Conservation (phyloP, 2,888 invertebrate species). For the Pachycephus smyrnensis region DNA sequence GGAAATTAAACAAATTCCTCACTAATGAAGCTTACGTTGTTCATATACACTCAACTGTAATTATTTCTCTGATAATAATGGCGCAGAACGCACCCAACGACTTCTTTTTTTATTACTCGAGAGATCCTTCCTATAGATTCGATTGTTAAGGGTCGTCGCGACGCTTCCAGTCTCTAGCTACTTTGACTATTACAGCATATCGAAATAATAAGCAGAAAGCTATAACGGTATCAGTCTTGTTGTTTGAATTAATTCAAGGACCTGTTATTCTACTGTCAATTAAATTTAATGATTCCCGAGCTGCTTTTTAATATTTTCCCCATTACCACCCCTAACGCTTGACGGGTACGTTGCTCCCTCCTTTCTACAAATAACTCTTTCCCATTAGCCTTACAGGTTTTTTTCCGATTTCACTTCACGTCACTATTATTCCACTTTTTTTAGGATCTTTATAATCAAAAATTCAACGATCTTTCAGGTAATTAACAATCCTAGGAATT, state of each 20-base stretch:
- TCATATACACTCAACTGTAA: not conserved
- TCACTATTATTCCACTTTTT: too few relatives aligned
- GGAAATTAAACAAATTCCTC: not conserved
- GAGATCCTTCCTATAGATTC: not conserved
- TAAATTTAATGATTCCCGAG: slow-evolving; percentile 41
- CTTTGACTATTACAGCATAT: slow-evolving; percentile 10
- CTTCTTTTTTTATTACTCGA: not conserved
- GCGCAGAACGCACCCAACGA: not conserved
- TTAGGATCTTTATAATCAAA: too few relatives aligned
- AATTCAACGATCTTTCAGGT: too few relatives aligned
- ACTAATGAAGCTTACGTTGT: not conserved
- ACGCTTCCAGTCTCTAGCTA: slow-evolving; percentile 10
- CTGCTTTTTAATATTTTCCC: not conserved
- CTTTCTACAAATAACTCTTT: not conserved
- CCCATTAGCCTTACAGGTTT: too few relatives aligned
- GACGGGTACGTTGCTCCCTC: not conserved
- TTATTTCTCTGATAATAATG: not conserved
- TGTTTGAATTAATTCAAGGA: not conserved
- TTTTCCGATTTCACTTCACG: not conserved
- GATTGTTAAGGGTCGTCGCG: not conserved
- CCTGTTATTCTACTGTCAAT: slow-evolving; percentile 51
- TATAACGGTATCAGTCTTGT: not conserved
- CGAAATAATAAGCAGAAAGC: not conserved
- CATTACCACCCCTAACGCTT: not conserved
- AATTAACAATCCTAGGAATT: not conserved